phyloP scores from a whole-genome alignment of 1,140 invertebrate genomes.

The Diprion similis region DNA sequence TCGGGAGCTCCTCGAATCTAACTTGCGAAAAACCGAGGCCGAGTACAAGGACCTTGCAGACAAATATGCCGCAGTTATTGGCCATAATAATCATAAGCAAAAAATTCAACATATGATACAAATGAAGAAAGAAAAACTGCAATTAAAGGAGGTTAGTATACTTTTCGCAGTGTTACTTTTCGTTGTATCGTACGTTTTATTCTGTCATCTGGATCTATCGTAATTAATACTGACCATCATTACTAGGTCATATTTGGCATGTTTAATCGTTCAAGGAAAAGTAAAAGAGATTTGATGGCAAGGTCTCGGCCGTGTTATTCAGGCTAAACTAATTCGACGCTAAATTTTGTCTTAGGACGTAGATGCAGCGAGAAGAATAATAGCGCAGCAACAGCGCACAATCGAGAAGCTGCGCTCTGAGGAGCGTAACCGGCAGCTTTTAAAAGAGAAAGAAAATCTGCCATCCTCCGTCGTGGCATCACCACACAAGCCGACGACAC shows the following conservation, averaged over 20 bases:
- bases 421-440: slow-evolving; percentile 42
- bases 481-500: slow-evolving; percentile 47
- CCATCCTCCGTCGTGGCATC: slow-evolving; percentile 41
- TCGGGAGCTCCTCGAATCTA: slow-evolving; percentile 43
- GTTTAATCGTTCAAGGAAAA: background rate
- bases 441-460: slow-evolving; percentile 55
- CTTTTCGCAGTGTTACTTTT: slow-evolving; percentile 38
- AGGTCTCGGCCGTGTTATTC: no score
- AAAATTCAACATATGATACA: slow-evolving; percentile 71
- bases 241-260: slow-evolving; percentile 16
- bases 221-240: slow-evolving; percentile 5
- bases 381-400: slow-evolving; percentile 44
- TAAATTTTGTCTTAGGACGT: slow-evolving; percentile 49
- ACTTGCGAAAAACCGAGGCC: background rate
- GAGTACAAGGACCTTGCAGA: slow-evolving; percentile 64
- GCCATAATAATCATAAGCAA: slow-evolving; percentile 74
- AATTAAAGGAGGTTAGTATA: slow-evolving; percentile 63
- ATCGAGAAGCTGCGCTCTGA: slow-evolving; percentile 45
- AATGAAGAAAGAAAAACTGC: slow-evolving; percentile 66
- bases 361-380: slow-evolving; percentile 40
- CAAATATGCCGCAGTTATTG: slow-evolving; percentile 69
- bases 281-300: background rate
- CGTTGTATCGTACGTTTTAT: slow-evolving; percentile 42
- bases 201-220: slow-evolving; percentile 31
- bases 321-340: background rate